Evolutionary conservation across 1,140 invertebrate species (phyloP), one percentile per base, ranked within the genome.

Genomic region (Achatina immaculata): DNA sequence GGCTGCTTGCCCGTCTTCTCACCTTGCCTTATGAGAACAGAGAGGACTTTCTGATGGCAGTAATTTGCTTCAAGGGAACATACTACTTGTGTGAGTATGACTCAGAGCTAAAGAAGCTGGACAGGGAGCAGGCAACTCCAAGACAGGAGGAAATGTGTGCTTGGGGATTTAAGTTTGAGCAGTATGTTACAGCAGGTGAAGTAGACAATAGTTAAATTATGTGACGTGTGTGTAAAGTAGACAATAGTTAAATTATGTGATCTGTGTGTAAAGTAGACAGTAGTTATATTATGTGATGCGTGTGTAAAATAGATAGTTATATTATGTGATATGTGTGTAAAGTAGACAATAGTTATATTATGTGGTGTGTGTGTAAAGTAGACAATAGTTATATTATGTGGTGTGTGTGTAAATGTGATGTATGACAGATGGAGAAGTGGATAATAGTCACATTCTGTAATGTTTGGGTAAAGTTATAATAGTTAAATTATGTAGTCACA

Each of bases 121-220:
- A 91, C 36, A 90, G 91, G 74, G 80, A 83, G 43, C 91, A 92
- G 76, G 89, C 89, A 87, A 92, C 93, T 42, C 87, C 91, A 16
- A 88, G 86, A 58, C 90, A 94, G 19, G 90, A 93, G 85, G 87
- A 91, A 83, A 94, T 94, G 91, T 91, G 88, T 51, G 94, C 94
- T 24, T 95, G 95, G 95, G 95, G 95, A 31, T 95, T 93, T 86
- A 96, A 96, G 89, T 97, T 97, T 93, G 95, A 97, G 87, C 95
- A 96, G 82, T 96, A 93, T 88, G 86, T 96, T 77, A 90, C 94
- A 45, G 91, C 94, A 86, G 92, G 93, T 95, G 85, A 84, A 78
- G 78, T 21, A 16, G 40, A n/a, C n/a, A n/a, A n/a, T n/a, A n/a
- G n/a, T n/a, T n/a, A n/a, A n/a, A 96, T 82, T 96, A 93, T 88